Evolutionary conservation across 2,797 vertebrate genomes (phyloP).

Genomic region (Myiothlypis chrysogaster): DNA sequence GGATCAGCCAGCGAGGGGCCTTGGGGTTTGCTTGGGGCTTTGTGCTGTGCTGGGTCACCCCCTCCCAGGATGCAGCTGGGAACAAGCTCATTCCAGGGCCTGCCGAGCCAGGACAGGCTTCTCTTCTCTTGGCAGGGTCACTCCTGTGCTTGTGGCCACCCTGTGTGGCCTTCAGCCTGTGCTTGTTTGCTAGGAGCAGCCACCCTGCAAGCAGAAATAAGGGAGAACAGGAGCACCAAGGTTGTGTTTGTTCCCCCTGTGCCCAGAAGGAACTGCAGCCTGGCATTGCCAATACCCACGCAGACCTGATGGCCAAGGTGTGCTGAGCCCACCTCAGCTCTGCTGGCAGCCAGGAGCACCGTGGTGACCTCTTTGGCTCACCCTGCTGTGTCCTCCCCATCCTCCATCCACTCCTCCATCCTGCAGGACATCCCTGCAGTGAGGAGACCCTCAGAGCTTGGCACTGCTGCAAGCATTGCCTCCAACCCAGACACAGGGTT

Average conservation of each 20-base stretch:
- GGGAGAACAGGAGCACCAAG: not conserved
- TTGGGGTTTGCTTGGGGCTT: not conserved
- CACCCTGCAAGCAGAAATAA: not conserved
- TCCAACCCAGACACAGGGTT: not conserved
- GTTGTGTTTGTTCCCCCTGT: not conserved
- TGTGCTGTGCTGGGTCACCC: rapidly evolving
- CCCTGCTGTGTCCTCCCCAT: not conserved
- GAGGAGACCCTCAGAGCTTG: not conserved
- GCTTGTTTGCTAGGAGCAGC: not conserved
- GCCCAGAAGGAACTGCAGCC: not conserved
- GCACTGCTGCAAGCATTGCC: not conserved
- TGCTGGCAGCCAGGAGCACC: not conserved
- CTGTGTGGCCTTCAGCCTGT: not conserved
- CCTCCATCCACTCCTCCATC: not conserved
- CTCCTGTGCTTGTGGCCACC: not conserved
- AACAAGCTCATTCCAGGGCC: not conserved
- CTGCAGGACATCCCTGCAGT: not conserved
- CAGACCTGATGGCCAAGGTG: not conserved
- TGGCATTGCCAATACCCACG: not conserved
- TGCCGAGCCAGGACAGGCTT: rapidly evolving
- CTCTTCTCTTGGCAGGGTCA: not conserved
- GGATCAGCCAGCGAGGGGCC: not conserved
- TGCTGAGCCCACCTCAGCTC: not conserved
- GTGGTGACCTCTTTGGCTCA: not conserved
- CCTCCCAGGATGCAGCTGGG: not conserved